Conservation (phyloP, 1,140 invertebrate species). For the Scaptodrosophila lebanonensis region DNA sequence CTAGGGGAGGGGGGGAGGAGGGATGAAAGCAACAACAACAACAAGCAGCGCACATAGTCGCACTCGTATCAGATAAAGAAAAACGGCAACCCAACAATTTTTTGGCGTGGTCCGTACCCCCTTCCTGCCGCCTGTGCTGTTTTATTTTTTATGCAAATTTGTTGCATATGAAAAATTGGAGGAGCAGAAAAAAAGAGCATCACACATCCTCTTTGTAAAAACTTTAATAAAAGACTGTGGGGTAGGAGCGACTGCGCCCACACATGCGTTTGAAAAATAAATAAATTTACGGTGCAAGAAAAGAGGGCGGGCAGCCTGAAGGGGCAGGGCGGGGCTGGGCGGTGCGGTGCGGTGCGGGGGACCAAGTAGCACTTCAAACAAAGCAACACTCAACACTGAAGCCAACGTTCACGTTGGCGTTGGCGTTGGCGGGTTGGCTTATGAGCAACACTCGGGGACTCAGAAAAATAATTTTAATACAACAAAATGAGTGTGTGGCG, state of each 20-base stretch:
- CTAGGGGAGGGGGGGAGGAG: constrained; percentile 18
- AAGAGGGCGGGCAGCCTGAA: neutral
- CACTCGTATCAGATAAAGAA: constrained; percentile 28
- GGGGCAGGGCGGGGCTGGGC: neutral
- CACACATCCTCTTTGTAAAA: constrained; percentile 18
- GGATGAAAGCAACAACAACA: constrained; percentile 37
- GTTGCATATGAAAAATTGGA: constrained; percentile 69
- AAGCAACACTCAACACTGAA: constrained; percentile 65
- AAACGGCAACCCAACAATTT: constrained; percentile 66
- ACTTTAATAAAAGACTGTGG: constrained; percentile 61
- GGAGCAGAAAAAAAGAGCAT: constrained; percentile 13
- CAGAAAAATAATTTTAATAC: constrained; percentile 69
- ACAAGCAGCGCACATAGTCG: constrained; percentile 16
- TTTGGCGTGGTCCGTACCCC: constrained; percentile 39
- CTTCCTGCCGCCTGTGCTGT: constrained; percentile 35
- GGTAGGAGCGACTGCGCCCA: constrained; percentile 9
- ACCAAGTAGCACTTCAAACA: constrained; percentile 65
- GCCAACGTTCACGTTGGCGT: too few species aligned
- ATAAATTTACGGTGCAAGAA: constrained; percentile 54
- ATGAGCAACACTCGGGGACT: constrained; percentile 4
- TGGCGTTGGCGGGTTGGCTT: too few species aligned
- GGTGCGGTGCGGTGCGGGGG: constrained; percentile 24
- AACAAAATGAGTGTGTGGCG: constrained; percentile 27
- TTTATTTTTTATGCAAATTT: constrained; percentile 72
- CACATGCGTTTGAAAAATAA: too few species aligned